These are phyloP conservation scores for Rhinichthys klamathensis DNA, from an alignment of 2,113 vertebrate genomes.

Conservation along the genomic window DNA sequence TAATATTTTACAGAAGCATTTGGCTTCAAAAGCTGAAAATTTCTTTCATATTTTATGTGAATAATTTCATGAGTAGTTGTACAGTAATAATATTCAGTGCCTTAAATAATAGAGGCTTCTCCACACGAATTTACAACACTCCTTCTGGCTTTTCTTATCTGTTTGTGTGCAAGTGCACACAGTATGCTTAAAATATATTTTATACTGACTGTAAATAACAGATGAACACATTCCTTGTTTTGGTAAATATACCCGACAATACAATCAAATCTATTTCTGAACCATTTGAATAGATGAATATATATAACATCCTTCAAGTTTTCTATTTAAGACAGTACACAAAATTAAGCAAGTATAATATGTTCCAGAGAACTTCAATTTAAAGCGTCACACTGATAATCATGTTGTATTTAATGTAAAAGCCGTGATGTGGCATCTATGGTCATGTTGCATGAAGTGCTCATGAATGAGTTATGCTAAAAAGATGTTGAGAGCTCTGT, in stretches of 20 bases:
- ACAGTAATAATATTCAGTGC: background rate
- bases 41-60: conserved; percentile 19
- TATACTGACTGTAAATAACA: background rate
- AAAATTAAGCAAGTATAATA: background rate
- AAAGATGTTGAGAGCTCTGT: conserved; percentile 18
- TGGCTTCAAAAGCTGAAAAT: conserved; percentile 2
- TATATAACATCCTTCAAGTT: conserved; percentile 4
- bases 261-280: background rate
- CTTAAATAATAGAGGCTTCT: background rate
- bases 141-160: background rate
- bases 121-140: background rate
- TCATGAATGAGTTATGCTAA: background rate
- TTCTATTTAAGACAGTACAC: background rate
- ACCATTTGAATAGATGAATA: background rate
- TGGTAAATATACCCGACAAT: background rate
- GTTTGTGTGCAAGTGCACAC: background rate
- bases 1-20: conserved; percentile 31
- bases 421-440: background rate
- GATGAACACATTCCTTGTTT: background rate
- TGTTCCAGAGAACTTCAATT: background rate
- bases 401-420: conserved; percentile 1
- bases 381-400: conserved; percentile 1
- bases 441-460: background rate
- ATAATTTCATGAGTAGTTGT: conserved; percentile 12
- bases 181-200: background rate